A percentile compares a stretch with the other conserved stretches of the same genome.
Conservation (phyloP, 2,113 vertebrate genomes). For the Syngnathoides biaculeatus region DNA sequence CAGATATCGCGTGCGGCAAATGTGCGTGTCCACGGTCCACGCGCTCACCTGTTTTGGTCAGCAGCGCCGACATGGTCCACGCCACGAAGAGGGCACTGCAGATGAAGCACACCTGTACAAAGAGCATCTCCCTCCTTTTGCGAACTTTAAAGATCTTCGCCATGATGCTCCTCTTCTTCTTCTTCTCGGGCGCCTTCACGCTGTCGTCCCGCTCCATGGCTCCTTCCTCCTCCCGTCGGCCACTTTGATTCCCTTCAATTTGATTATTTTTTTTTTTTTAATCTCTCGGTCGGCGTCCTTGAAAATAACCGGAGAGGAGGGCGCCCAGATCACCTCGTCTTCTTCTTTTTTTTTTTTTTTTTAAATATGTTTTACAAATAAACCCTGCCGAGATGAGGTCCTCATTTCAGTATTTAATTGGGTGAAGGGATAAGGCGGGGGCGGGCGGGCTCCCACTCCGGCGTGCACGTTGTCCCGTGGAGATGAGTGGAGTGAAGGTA, state of each 20-base stretch:
- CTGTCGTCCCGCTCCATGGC: slow-evolving; percentile 63
- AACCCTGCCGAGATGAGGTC: slow-evolving; percentile 46
- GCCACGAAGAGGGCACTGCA: slow-evolving; percentile 86
- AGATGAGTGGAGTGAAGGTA: background rate
- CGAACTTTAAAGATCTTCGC: slow-evolving; percentile 87
- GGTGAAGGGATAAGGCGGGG: slow-evolving; percentile 11
- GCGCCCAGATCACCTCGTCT: slow-evolving; percentile 19
- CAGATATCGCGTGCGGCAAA: slow-evolving; percentile 40
- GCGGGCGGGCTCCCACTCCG: slow-evolving; percentile 31
- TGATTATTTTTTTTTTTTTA: background rate
- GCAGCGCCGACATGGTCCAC: slow-evolving; percentile 82
- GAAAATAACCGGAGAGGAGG: slow-evolving; percentile 35
- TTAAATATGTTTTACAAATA: slow-evolving; percentile 34
- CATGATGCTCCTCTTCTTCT: slow-evolving; percentile 74
- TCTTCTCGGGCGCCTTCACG: slow-evolving; percentile 68
- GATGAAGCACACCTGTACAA: slow-evolving; percentile 86
- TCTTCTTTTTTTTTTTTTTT: slow-evolving; percentile 2
- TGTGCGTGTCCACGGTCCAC: background rate
- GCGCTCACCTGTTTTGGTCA: slow-evolving; percentile 84
- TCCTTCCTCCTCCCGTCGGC: slow-evolving; percentile 30
- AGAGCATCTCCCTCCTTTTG: slow-evolving; percentile 87
- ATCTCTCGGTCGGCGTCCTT: slow-evolving; percentile 43
- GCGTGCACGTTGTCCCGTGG: slow-evolving; percentile 43
- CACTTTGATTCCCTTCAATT: slow-evolving; percentile 40
- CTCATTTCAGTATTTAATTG: slow-evolving; percentile 63